Base-by-base conservation (phyloP, 2,797 vertebrate species). In the Rallus crepitans region DNA sequence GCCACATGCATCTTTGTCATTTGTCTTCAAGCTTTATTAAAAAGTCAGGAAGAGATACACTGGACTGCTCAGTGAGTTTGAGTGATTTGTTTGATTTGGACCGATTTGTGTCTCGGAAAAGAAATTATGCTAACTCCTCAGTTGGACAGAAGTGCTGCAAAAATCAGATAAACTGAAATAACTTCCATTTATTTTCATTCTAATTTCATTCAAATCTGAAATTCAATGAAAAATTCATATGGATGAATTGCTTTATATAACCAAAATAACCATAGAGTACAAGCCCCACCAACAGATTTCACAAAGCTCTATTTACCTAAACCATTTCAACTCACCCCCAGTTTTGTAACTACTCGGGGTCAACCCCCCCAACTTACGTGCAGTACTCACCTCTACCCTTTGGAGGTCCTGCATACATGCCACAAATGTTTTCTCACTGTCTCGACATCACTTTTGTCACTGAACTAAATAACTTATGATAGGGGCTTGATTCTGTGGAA, bases 71-170 rank as follows among this genome's bases (percentile, higher is more conserved):
- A 59, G 20, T 33, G 57, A 93, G 20, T 56, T 90, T 73, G 33
- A 70, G 17, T 82, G 82, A 86, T 70, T 86, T 80, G 48, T 77
- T 92, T 80, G 71, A 81, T 89, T 66, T 83, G 52, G 42, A 82
- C 68, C 91, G 31, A 20, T 63, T 2, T 56, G 11, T 77, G 56
- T 65, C 47, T 88, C 69, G 37, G 25, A 33, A 59, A 76, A 80
- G 15, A 88, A 66, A 82, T 53, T 66, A 87, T 28, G 39, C 28
- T 55, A 80, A 72, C 47, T 82, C 23, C 76, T 70, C 2, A 1
- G 45, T 3, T 76, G 50, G 63, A 40, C 0, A 81, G 24, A 92
- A 47, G 8, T 68, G 37, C 33, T 60, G 23, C 35, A 88, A 66
- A 86, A 86, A 88, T 73, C 39, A 77, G 56, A 73, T 47, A 70